Percentiles rank a stretch among this genome's conserved stretches.
phyloP scores from a whole-genome alignment of 2,113 vertebrate genomes.

The Onychostruthus taczanowskii region DNA sequence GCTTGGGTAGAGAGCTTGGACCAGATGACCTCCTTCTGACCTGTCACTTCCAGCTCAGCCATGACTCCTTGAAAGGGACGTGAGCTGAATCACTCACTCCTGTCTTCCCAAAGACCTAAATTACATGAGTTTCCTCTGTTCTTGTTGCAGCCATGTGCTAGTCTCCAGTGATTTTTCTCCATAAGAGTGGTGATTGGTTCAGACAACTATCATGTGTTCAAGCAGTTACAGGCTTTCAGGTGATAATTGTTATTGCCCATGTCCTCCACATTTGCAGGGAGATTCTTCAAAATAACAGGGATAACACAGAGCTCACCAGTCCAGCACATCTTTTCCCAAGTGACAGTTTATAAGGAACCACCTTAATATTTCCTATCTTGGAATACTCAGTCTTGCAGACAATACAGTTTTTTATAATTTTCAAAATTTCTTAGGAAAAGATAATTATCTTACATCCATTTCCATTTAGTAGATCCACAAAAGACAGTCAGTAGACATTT shows the following conservation, averaged over 20 bases:
- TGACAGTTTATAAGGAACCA: neutral
- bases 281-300: neutral
- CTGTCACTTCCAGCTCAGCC: neutral
- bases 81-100: neutral
- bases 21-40: neutral
- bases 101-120: neutral
- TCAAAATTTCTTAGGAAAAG: neutral
- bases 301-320: neutral
- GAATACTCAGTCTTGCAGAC: neutral
- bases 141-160: neutral
- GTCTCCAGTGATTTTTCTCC: neutral
- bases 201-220: neutral
- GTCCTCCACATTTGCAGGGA: neutral
- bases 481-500: neutral
- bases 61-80: neutral
- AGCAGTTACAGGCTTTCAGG: neutral
- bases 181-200: neutral
- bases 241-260: rapidly evolving
- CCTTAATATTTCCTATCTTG: neutral
- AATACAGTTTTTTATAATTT: neutral
- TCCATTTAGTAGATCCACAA: neutral
- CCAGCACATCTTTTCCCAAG: neutral
- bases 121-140: neutral
- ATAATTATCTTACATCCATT: neutral
- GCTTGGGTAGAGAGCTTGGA: neutral